These are phyloP conservation scores for Suillia variegata DNA, from an alignment of 2,888 invertebrate species.

Conservation along the genomic window DNA sequence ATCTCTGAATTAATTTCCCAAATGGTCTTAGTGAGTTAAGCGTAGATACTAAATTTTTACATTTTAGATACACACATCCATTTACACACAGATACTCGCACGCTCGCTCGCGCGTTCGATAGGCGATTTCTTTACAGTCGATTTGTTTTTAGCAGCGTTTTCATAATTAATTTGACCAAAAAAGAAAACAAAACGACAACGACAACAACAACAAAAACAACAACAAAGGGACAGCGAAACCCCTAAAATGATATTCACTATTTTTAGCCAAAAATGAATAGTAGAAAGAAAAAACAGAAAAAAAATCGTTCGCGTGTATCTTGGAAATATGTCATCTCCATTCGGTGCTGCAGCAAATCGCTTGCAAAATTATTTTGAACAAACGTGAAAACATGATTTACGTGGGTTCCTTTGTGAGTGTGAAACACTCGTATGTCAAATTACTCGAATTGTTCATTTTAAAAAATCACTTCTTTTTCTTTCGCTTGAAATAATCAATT, in stretches of 20 bases:
- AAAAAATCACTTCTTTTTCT: no score
- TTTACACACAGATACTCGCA: not conserved
- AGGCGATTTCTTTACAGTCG: conserved; percentile 14
- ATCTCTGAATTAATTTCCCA: no score
- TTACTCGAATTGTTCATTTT: no score
- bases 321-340: no score
- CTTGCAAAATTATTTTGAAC: no score
- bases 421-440: no score
- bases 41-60: not conserved
- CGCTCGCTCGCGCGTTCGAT: not conserved
- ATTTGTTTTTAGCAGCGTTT: conserved; percentile 19
- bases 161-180: conserved; percentile 17
- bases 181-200: not conserved
- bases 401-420: no score
- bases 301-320: not conserved
- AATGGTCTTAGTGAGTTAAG: no score
- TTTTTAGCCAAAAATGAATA: not conserved
- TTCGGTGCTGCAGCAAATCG: no score
- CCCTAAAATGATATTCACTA: not conserved
- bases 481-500: no score
- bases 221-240: not conserved
- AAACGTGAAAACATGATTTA: no score
- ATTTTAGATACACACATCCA: not conserved
- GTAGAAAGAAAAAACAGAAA: not conserved
- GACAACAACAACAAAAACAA: not conserved